A percentile compares a stretch with the other conserved stretches of the same genome.
Evolutionary conservation across 64 coral and sea anemone species (phyloP).

Genomic region (Montipora cactus): DNA sequence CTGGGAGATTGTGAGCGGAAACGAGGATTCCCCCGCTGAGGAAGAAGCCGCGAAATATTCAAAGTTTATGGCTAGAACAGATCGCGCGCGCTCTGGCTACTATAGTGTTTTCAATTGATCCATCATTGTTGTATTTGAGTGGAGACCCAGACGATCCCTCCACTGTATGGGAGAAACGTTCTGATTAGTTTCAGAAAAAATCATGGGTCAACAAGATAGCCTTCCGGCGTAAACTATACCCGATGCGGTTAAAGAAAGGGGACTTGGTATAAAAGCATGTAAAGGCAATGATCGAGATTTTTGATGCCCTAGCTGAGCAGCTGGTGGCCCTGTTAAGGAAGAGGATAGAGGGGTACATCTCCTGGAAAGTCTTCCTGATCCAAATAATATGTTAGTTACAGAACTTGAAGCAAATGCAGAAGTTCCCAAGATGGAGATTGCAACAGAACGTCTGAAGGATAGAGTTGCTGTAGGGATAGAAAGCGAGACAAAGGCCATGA

Average conservation of each 20-base stretch:
- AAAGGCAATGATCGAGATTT: constrained; percentile 59
- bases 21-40: not conserved
- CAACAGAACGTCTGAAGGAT: too few relatives aligned
- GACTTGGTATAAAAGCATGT: constrained; percentile 60
- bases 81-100: constrained; percentile 16
- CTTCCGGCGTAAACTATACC: constrained; percentile 29
- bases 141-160: constrained; percentile 38
- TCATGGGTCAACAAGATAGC: constrained; percentile 66
- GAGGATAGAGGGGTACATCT: constrained; percentile 56
- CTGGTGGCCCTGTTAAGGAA: constrained; percentile 33
- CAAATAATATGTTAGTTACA: constrained; percentile 68
- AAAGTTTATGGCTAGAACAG: not conserved
- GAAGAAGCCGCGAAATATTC: not conserved
- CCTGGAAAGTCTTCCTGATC: too few relatives aligned
- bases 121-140: constrained; percentile 25
- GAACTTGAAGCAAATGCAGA: constrained; percentile 54
- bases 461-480: too few relatives aligned
- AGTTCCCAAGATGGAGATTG: constrained; percentile 59
- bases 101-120: constrained; percentile 41
- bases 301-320: constrained; percentile 19
- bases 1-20: constrained; percentile 1
- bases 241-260: constrained; percentile 26
- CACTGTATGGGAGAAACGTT: constrained; percentile 37
- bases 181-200: constrained; percentile 45
- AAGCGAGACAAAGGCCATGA: not conserved